Percentiles rank a stretch among this genome's conserved stretches.
These are phyloP conservation scores for Saccopteryx leptura DNA, from an alignment of 2,113 vertebrate species.

Conservation along the genomic window DNA sequence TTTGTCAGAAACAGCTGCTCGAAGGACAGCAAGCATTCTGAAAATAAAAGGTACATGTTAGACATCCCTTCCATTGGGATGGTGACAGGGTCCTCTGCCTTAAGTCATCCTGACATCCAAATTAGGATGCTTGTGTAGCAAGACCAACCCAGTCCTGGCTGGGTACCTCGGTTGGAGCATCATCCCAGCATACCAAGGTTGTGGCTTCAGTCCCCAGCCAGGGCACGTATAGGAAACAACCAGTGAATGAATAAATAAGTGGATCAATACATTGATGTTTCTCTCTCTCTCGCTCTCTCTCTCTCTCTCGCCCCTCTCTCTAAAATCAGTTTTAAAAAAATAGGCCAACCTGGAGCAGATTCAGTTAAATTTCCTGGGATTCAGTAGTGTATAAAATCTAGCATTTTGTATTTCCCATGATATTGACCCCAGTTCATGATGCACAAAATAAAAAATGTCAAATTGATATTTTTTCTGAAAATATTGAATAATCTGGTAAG, in stretches of 20 bases:
- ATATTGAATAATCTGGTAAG: neutral
- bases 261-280: too few relatives aligned
- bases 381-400: neutral
- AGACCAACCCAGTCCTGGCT: neutral
- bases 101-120: conserved; percentile 75
- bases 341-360: neutral
- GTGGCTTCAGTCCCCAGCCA: too few relatives aligned
- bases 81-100: conserved; percentile 68
- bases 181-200: too few relatives aligned
- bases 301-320: too few relatives aligned
- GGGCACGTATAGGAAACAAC: too few relatives aligned
- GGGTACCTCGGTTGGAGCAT: too few relatives aligned
- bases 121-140: neutral
- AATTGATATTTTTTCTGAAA: neutral
- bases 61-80: conserved; percentile 77
- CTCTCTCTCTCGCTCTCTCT: too few relatives aligned
- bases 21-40: conserved; percentile 81
- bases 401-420: neutral
- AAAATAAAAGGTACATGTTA: conserved; percentile 77
- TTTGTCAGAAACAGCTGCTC: conserved; percentile 79
- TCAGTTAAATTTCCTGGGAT: neutral
- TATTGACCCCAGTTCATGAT: rapidly evolving
- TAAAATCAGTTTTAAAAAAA: too few relatives aligned
- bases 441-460: neutral
- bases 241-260: too few relatives aligned